A percentile compares a stretch with the other conserved stretches of the same genome.
Conservation (phyloP, 2,797 vertebrate species). For the Podargus strigoides region DNA sequence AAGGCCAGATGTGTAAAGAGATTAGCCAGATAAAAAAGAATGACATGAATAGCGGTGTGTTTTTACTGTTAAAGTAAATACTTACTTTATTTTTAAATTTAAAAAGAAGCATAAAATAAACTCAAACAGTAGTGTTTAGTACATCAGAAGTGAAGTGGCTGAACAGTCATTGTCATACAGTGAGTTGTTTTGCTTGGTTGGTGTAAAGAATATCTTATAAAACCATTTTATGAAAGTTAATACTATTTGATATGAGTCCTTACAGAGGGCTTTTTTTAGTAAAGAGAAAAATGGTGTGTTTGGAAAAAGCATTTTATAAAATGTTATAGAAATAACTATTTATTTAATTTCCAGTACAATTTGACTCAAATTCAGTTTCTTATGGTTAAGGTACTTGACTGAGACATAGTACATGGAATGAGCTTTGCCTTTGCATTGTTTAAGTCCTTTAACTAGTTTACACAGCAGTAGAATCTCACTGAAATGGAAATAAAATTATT, state of each 20-base stretch:
- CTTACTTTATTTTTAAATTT: background rate
- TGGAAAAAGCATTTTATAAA: background rate
- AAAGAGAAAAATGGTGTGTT: background rate
- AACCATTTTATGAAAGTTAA: background rate
- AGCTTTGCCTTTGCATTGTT: background rate
- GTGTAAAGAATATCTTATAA: background rate
- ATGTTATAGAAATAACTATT: background rate
- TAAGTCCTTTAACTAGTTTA: background rate
- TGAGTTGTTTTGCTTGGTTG: background rate
- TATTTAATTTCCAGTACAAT: background rate
- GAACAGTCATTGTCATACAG: background rate
- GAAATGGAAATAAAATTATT: background rate
- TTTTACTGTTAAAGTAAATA: background rate
- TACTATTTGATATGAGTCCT: background rate
- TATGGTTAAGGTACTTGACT: background rate
- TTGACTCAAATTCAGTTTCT: background rate
- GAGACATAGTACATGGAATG: background rate
- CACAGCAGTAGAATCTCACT: background rate
- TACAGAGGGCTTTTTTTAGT: background rate
- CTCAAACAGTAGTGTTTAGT: background rate
- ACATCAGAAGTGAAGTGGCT: background rate
- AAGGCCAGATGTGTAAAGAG: slow-evolving; percentile 17
- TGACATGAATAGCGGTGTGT: background rate
- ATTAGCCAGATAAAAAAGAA: background rate
- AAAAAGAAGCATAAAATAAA: background rate